Evolutionary conservation across 2,888 invertebrate genomes (phyloP), one percentile per base, ranked within the genome.

Genomic region (Drosophila formosana): DNA sequence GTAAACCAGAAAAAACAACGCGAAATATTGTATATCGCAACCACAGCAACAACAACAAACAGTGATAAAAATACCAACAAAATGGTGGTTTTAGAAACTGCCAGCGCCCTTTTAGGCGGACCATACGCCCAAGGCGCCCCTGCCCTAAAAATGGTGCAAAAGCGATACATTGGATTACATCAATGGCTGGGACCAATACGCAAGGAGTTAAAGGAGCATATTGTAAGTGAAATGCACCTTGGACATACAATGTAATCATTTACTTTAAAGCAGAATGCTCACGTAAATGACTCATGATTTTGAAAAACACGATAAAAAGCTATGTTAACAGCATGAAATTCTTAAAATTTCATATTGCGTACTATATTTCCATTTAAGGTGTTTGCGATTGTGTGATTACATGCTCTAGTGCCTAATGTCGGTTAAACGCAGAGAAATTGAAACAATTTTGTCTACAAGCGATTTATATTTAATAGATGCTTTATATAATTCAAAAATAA

Each of bases 91-190:
- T 95, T 97, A 92, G 96, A 96, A 92, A 95, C 95, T 89, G 94
- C 95, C 92, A 95, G 95, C 84, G 94, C 95, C 79, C 94, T 95
- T 83, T 93, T 97, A 92, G 96, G 97, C 92, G 94, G 95, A 74
- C 95, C 95, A 73, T 96, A 96, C 93, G 95, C 96, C 90, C 96
- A 96, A 93, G 95, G 96, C 85, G 95, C 96, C 89, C 95, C 96
- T 90, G 96, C 96, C 87, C 94, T 97, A 92, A 97, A 97, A 95
- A 95, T 97, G 94, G 94, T 97, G 93, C 96, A 97, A 91, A 97
- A 97, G 94, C 94, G 97, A 91, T 97, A 96, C 93, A 96, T 97
- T 92, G 97, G 96, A 94, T 94, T 97, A 92, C 97, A 97, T 93
- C 96, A 97, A 93, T 97, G 97, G 96, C 94, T 97, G 91, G 96